Conservation (phyloP, 92 coral and sea anemone species). For the Palythoa grandiflora region DNA sequence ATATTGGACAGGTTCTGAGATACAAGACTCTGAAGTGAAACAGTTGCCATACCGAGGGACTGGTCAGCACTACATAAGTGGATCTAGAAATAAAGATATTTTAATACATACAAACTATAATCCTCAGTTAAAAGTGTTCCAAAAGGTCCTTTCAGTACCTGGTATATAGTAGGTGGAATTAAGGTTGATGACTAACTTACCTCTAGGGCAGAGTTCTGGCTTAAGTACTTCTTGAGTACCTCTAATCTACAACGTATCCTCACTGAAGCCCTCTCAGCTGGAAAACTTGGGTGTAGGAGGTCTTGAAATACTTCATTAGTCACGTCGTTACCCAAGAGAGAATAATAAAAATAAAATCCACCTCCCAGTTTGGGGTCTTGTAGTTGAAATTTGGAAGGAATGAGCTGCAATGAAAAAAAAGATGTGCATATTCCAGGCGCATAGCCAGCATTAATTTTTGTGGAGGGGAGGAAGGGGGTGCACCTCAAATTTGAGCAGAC, state of each 20-base stretch:
- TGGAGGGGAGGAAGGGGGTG: no score
- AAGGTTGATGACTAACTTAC: slow-evolving; percentile 43
- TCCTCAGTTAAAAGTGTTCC: background rate
- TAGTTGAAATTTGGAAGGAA: slow-evolving; percentile 91
- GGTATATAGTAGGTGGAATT: background rate
- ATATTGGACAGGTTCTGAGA: slow-evolving; percentile 61
- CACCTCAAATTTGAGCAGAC: no score
- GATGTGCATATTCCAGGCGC: background rate
- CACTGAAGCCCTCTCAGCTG: slow-evolving; percentile 97
- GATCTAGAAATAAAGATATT: slow-evolving; percentile 60
- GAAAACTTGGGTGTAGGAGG: slow-evolving; percentile 93
- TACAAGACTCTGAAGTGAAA: slow-evolving; percentile 87
- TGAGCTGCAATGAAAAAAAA: slow-evolving; percentile 64
- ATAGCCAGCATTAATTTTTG: no score
- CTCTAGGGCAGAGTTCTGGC: slow-evolving; percentile 82
- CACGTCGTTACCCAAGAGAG: slow-evolving; percentile 89
- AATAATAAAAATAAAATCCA: slow-evolving; percentile 96
- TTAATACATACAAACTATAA: background rate
- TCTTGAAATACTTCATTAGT: slow-evolving; percentile 96
- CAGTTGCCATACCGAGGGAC: slow-evolving; percentile 82
- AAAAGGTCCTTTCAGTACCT: no score
- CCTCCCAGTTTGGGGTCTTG: slow-evolving; percentile 86
- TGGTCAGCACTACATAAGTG: slow-evolving; percentile 93
- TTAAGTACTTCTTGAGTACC: slow-evolving; percentile 71
- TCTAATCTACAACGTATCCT: slow-evolving; percentile 75